These are phyloP conservation scores for Delphinus delphis DNA, from an alignment of 2,113 vertebrate species.

Conservation along the genomic window DNA sequence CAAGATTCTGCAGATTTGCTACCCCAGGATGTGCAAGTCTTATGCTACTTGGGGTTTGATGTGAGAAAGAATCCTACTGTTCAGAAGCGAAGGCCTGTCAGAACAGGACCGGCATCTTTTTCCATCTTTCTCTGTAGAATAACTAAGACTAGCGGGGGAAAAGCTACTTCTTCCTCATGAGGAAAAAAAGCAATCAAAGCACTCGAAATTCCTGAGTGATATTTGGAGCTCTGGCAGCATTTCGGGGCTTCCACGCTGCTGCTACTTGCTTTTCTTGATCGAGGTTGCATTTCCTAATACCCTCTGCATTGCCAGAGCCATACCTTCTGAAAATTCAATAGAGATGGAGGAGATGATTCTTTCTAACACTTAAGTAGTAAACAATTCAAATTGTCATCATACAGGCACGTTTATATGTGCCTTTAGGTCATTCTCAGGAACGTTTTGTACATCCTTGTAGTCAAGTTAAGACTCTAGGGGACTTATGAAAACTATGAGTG, in stretches of 20 bases:
- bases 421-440: background rate
- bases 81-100: conserved; percentile 41
- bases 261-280: background rate
- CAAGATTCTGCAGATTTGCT: background rate
- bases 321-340: background rate
- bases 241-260: background rate
- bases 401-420: background rate
- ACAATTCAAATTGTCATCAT: background rate
- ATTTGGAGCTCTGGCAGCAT: background rate
- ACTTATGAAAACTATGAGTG: background rate
- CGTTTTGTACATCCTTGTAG: background rate
- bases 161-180: background rate
- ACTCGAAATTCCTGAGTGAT: background rate
- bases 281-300: background rate
- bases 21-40: background rate
- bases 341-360: background rate
- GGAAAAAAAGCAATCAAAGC: background rate
- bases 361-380: background rate
- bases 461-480: background rate
- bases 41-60: background rate
- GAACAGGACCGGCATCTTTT: background rate
- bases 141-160: background rate
- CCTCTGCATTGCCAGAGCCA: background rate
- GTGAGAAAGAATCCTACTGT: conserved; percentile 54
- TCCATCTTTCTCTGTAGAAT: background rate